Base-by-base conservation (phyloP, 2,113 vertebrate species). In the Artemisiospiza belli region DNA sequence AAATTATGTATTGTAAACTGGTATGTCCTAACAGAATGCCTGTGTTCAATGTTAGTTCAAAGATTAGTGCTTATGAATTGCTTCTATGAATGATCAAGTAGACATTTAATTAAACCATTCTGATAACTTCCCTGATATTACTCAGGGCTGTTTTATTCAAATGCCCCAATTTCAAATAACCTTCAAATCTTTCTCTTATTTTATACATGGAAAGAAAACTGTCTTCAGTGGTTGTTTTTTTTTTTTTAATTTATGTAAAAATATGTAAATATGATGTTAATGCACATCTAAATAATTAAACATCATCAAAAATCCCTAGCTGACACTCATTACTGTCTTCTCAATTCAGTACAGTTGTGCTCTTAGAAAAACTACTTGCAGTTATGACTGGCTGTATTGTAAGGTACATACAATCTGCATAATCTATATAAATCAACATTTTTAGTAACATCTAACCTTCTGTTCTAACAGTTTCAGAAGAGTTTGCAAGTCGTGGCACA, bases 251-350 rank as follows among this genome's bases (percentile, higher is more conserved):
- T 90, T 81, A 62, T 93, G 86, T 95, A 92, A 92, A 92, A 68
- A 81, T 41, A 77, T 89, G 80, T 94, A 94, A 95, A 93, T 96
- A 95, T 12, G 37, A 55, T 94, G 88, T 90, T 83, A 86, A 90
- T 93, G 68, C 61, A 78, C 79, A 94, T 84, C 83, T 84, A 90
- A 94, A 75, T 78, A 95, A 96, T 95, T 93, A 91, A 97, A 94
- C 24, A 73, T 83, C 28, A 74, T 92, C 70, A 82, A 59, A 95
- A 93, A 87, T 92, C 57, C 55, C 24, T 59, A 89, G 74, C 35
- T 85, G 69, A 91, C 77, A 92, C 52, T 93, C 61, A 55, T 70
- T 94, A 96, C 66, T 89, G 64, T 91, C 67, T 93, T 90, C 66
- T 52, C 43, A 62, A 49, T 57, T 91, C 1, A 13, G 21, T 66